phyloP scores from a whole-genome alignment of 2,797 vertebrate genomes.

The Sylvilagus floridanus region DNA sequence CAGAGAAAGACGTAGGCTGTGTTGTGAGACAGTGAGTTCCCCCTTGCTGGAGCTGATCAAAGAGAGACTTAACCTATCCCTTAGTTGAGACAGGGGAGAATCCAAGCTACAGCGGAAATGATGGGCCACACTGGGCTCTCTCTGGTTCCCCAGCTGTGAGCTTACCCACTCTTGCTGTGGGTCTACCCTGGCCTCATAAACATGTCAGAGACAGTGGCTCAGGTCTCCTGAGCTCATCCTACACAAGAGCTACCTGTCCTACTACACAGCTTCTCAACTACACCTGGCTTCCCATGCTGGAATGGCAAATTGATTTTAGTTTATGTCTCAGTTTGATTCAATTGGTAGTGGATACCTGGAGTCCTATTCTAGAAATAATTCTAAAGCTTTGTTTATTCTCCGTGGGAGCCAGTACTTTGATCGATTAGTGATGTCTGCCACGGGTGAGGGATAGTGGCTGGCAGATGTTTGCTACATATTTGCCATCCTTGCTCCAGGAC shows the following conservation, averaged over 20 bases:
- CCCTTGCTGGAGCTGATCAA: background rate
- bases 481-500: conserved; percentile 33
- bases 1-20: background rate
- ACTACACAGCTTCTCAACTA: background rate
- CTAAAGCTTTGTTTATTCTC: conserved; percentile 18
- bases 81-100: background rate
- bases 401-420: background rate
- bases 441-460: background rate
- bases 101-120: background rate
- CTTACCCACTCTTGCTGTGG: background rate
- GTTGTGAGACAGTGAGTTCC: background rate
- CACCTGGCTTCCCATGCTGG: background rate
- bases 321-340: conserved; percentile 35
- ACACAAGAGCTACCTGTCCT: background rate
- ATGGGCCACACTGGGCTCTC: background rate
- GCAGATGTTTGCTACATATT: background rate
- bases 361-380: background rate
- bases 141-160: background rate
- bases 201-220: background rate
- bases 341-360: background rate
- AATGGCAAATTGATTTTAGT: conserved; percentile 16
- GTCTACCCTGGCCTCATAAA: background rate
- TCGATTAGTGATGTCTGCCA: conserved; percentile 68
- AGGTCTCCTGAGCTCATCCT: background rate
- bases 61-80: background rate